These are phyloP conservation scores for Hirtodrosophila histrioides DNA, from an alignment of 2,888 invertebrate genomes.

Conservation along the genomic window DNA sequence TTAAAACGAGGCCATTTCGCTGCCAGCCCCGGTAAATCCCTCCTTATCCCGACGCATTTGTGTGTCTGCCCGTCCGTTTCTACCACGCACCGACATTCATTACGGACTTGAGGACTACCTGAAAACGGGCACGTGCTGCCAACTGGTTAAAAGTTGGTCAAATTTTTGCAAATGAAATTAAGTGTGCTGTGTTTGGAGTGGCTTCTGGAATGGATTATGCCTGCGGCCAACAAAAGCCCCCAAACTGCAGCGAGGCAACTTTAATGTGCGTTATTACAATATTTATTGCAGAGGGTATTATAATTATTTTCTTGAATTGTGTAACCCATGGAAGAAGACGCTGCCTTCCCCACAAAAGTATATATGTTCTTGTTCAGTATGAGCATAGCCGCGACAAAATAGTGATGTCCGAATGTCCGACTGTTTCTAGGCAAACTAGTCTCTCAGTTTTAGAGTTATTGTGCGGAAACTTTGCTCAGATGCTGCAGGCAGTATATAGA, in stretches of 20 bases:
- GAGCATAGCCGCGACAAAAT: no score
- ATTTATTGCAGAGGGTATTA: no score
- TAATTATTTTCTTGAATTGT: no score
- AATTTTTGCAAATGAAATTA: constrained; percentile 48
- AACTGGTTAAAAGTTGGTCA: constrained; percentile 50
- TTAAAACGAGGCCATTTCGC: constrained; percentile 32
- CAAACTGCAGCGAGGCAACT: constrained; percentile 10
- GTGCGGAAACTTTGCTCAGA: no score
- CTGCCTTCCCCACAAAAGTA: no score
- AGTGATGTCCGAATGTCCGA: no score
- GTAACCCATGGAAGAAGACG: no score
- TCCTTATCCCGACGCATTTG: neutral
- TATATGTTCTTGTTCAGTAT: no score
- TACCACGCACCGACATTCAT: constrained; percentile 37
- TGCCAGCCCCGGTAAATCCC: neutral
- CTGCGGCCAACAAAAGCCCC: neutral
- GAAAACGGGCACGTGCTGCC: constrained; percentile 38
- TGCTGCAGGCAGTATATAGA: no score
- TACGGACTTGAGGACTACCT: constrained; percentile 20
- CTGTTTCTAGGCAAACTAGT: no score
- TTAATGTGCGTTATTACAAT: neutral
- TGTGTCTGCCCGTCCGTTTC: neutral
- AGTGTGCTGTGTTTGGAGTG: constrained; percentile 54
- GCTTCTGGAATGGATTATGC: constrained; percentile 46
- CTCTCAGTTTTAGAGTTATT: no score